A percentile compares a stretch with the other conserved stretches of the same genome.
Evolutionary conservation across 2,888 invertebrate genomes (phyloP).

Genomic region (Drosophila atripex): DNA sequence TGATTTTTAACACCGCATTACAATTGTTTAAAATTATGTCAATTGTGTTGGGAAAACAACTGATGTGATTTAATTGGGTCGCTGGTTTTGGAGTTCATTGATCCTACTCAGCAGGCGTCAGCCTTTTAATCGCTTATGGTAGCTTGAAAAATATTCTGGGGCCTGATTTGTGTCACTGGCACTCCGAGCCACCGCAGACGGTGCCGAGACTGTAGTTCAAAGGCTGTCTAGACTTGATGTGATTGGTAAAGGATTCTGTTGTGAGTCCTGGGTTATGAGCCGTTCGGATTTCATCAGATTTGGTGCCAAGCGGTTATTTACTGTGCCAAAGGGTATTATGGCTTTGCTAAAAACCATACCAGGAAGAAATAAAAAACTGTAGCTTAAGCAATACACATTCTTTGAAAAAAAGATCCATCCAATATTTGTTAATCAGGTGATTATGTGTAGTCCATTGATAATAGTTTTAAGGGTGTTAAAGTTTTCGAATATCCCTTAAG

Average conservation of each 20-base stretch:
- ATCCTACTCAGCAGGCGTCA: slow-evolving; percentile 24
- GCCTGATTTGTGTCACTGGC: slow-evolving; percentile 32
- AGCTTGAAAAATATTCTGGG: slow-evolving; percentile 1
- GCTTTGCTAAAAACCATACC: background rate
- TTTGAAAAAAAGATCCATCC: too few species aligned
- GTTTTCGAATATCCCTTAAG: background rate
- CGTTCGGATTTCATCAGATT: slow-evolving; percentile 5
- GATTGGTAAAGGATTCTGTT: slow-evolving; percentile 29
- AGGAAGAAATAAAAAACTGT: background rate
- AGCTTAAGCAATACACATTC: background rate
- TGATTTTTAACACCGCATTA: slow-evolving; percentile 27
- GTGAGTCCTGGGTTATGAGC: slow-evolving; percentile 7
- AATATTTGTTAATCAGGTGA: background rate
- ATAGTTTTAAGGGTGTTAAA: background rate
- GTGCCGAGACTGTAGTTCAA: slow-evolving; percentile 34
- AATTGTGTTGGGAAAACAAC: slow-evolving; percentile 7
- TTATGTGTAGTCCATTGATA: background rate
- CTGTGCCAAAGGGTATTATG: background rate
- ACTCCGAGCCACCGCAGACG: slow-evolving; percentile 34
- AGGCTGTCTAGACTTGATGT: slow-evolving; percentile 42
- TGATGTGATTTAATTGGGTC: slow-evolving; percentile 33
- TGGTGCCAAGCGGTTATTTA: background rate
- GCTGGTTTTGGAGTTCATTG: slow-evolving; percentile 12
- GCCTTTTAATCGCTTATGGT: slow-evolving; percentile 12
- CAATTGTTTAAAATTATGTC: slow-evolving; percentile 21